Base-by-base conservation (phyloP, 2,888 invertebrate species). In the Chymomyza fuscimana region DNA sequence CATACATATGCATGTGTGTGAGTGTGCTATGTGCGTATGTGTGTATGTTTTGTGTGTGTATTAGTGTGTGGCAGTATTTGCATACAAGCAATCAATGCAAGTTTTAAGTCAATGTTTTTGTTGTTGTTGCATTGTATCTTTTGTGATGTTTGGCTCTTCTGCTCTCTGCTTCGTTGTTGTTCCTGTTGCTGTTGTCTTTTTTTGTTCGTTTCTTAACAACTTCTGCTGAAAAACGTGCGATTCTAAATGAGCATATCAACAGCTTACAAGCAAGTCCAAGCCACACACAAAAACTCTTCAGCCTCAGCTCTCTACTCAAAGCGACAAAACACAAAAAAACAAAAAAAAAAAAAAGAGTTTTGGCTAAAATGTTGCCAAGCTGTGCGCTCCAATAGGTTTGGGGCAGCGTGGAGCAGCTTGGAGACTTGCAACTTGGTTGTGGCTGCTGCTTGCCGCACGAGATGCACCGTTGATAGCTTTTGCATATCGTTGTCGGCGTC, bases 161-260 rank as follows among this genome's bases (percentile, higher is more conserved):
- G 25, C 54, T 46, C 58, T 46, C 67, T 54, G 70, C 66, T 65
- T 67, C 65, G 60, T 59, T 65, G 46, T 6, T 9, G 16, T 51
- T 19, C 22, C 16, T 63, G 9, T 63, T 63, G 19, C 56, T 69
- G 62, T 46, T 58, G 63, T 61, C 63, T 66, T 62, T 56, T 50
- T 36, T 69, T 68, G n/a, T 22, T 54, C 52, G 52, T 64, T 73
- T 72, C 80, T 82, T 88, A 84, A 87, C 87, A 87, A 88, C 80
- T 88, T 87, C 88, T 83, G 78, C 77, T 83, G 88, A 88, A 87
- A 88, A 88, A 86, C 87, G 88, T 87, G 86, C 87, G 82, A 82
- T 85, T 79, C 87, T 87, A 87, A 88, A 87, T 87, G 81, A 87
- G 85, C 84, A 84, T 88, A 86, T 88, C 88, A 83, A 83, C 85